Evolutionary conservation across 2,797 vertebrate species (phyloP), one percentile per base, ranked within the genome.

Genomic region (Myiothlypis coronata): DNA sequence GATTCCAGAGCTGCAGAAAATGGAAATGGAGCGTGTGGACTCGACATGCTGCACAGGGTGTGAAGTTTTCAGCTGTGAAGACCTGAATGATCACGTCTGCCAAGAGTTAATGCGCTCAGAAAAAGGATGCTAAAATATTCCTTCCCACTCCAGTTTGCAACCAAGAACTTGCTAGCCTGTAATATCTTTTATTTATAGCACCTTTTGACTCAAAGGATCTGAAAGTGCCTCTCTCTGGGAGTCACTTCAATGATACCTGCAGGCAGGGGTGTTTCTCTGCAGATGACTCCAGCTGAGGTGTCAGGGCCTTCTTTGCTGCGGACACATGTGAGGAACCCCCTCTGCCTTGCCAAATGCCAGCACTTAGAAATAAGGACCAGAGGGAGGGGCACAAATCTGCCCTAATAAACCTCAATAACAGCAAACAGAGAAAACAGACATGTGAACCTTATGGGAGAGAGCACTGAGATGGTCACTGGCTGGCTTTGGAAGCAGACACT

Each of bases 151-250:
- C 65, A 41, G 50, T 96, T 94, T 87, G 82, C 84, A 86, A 22
- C 79, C 21, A 69, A 96, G 92, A 96, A 91, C 89, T 89, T 83
- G 90, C 63, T 92, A 89, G 84, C 70, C 82, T 80, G 89, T 67
- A 96, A 75, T 91, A 71, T 92, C 64, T 91, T 93, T 94, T 96
- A 96, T 96, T 96, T 97, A 95, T 94, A 93, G 82, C 5, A 37
- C 79, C 34, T 92, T 92, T 92, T 41, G 8, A 49, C 90, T 92
- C 39, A 87, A 69, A 93, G 53, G 49, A 64, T 94, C 69, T 50
- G 53, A 55, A 75, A 92, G 32, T 59, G 39, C 32, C 43, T 94
- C 53, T 86, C 5, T 44, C 65, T 61, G 32, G 43, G 72, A 93
- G 72, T 75, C 23, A 56, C n/a, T 93, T 85, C 84, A 91, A 1